Evolutionary conservation across 2,888 invertebrate genomes (phyloP).

Genomic region (Zelleria hepariella): DNA sequence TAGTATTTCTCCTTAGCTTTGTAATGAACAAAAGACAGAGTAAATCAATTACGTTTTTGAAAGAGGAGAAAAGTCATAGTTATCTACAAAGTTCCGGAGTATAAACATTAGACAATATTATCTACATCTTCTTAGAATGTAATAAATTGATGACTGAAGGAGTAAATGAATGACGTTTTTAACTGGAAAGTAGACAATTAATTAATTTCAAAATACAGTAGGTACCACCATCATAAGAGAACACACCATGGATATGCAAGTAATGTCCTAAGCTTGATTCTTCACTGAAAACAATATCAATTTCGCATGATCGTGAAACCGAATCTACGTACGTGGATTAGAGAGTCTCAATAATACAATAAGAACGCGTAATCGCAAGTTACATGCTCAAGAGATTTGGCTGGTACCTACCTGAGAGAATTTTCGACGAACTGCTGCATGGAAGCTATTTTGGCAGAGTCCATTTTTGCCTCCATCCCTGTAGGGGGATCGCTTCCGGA

Average conservation of each 20-base stretch:
- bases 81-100: too few species aligned
- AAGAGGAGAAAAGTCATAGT: too few species aligned
- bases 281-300: neutral
- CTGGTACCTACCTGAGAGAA: constrained; percentile 70
- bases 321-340: neutral
- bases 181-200: neutral
- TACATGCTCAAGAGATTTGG: too few species aligned
- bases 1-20: too few species aligned
- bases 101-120: too few species aligned
- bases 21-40: too few species aligned
- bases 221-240: neutral
- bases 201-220: neutral
- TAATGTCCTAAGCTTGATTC: neutral
- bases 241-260: too few species aligned
- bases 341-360: constrained; percentile 3
- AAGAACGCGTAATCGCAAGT: constrained; percentile 10
- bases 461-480: constrained; percentile 55
- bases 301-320: neutral
- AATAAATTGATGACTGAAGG: too few species aligned
- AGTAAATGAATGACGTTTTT: neutral
- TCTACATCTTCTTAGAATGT: too few species aligned
- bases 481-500: constrained; percentile 35
- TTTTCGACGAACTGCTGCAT: constrained; percentile 77
- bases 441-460: constrained; percentile 59
- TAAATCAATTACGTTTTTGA: too few species aligned